phyloP scores from a whole-genome alignment of 2,888 invertebrate genomes.

The Amphipyra tragopoginis region DNA sequence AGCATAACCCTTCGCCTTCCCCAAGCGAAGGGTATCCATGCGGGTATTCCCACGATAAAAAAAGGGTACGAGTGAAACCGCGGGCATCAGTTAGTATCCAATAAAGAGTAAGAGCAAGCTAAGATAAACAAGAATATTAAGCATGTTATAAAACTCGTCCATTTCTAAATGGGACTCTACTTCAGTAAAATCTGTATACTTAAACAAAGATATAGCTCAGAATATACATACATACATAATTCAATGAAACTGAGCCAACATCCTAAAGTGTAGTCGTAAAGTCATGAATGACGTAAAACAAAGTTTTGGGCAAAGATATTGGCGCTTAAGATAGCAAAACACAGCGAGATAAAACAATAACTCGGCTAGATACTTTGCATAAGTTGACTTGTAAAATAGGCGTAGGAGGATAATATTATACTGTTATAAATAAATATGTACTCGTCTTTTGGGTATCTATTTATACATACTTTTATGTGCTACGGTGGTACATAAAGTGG shows the following conservation, averaged over 20 bases:
- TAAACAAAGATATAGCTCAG: constrained; percentile 16
- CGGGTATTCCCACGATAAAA: no score
- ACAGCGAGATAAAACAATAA: constrained; percentile 54
- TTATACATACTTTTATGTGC: background rate
- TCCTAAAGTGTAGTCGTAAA: constrained; percentile 38
- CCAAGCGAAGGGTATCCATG: no score
- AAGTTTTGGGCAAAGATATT: constrained; percentile 53
- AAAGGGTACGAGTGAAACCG: no score
- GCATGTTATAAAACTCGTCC: no score
- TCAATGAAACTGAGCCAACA: constrained; percentile 39
- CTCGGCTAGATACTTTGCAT: constrained; percentile 48
- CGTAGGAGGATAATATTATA: constrained; percentile 7
- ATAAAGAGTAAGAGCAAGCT: no score
- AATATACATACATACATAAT: constrained; percentile 44
- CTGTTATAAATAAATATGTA: constrained; percentile 13
- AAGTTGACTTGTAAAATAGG: constrained; percentile 51
- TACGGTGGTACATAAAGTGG: no score
- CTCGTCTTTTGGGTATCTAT: constrained; percentile 19
- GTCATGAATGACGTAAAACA: constrained; percentile 50
- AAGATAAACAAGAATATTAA: no score
- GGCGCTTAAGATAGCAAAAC: constrained; percentile 51
- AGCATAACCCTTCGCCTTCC: no score
- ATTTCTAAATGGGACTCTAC: no score
- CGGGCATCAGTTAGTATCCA: no score
- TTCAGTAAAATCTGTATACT: constrained; percentile 14